These are phyloP conservation scores for Equus przewalskii DNA, from an alignment of 2,113 vertebrate genomes.

Conservation along the genomic window DNA sequence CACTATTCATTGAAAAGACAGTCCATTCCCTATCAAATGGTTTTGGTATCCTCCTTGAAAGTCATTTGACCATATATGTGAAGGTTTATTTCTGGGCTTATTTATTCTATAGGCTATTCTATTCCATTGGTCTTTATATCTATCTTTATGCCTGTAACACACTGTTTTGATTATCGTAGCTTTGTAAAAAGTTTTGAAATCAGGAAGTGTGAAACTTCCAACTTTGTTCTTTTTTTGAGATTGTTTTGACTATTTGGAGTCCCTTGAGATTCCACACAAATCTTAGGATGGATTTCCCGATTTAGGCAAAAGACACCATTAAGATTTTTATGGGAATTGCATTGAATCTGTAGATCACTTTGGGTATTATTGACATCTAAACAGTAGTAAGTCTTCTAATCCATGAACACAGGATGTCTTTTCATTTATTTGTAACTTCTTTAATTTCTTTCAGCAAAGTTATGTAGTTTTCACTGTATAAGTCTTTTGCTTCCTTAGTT, in stretches of 20 bases:
- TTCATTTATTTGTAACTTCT: neutral
- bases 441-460: neutral
- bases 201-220: neutral
- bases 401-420: neutral
- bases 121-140: neutral
- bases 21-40: neutral
- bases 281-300: neutral
- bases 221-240: neutral
- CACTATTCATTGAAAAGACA: neutral
- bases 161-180: neutral
- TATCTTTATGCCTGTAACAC: neutral
- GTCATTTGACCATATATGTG: neutral
- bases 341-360: neutral
- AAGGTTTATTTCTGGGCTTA: neutral
- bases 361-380: neutral
- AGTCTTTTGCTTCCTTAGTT: neutral
- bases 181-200: neutral
- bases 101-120: neutral
- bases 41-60: neutral
- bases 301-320: neutral
- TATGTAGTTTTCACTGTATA: neutral
- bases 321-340: neutral
- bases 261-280: neutral
- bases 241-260: neutral
- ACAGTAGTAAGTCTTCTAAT: neutral